Evolutionary conservation across 1,140 invertebrate genomes (phyloP).

Genomic region (Prorops nasuta): DNA sequence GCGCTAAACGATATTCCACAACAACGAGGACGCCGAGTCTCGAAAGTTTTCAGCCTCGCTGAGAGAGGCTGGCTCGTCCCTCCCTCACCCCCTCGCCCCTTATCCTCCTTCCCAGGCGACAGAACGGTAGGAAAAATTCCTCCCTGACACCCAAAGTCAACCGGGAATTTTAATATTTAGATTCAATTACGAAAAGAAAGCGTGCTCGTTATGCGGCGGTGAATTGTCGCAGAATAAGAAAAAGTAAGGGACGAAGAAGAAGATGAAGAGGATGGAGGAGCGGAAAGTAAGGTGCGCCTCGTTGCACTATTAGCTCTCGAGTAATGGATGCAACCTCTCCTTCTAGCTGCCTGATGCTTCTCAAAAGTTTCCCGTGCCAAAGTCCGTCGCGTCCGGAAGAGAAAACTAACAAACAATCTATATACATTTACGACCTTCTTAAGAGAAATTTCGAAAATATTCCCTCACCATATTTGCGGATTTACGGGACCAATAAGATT

Average conservation of each 20-base stretch:
- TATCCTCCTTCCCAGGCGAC: too few species aligned
- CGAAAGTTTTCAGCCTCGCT: slow-evolving; percentile 41
- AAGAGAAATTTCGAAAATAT: too few species aligned
- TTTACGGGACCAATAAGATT: too few species aligned
- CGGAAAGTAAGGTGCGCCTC: neutral
- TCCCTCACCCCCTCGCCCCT: too few species aligned
- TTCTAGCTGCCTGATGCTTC: too few species aligned
- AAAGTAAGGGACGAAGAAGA: slow-evolving; percentile 5
- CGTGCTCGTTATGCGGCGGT: slow-evolving; percentile 45
- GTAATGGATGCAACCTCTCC: slow-evolving; percentile 13
- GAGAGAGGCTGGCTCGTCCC: slow-evolving; percentile 10
- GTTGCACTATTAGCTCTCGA: slow-evolving; percentile 13
- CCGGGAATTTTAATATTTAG: slow-evolving; percentile 47
- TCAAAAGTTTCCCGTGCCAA: too few species aligned
- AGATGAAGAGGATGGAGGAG: neutral
- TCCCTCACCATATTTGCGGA: too few species aligned
- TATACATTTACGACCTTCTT: too few species aligned
- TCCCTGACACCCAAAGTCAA: neutral
- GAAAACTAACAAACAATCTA: too few species aligned
- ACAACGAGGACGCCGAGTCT: slow-evolving; percentile 40
- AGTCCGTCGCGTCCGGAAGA: too few species aligned
- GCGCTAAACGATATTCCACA: slow-evolving; percentile 39
- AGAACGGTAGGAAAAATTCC: slow-evolving; percentile 27
- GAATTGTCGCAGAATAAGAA: slow-evolving; percentile 32
- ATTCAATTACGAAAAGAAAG: slow-evolving; percentile 49